phyloP scores from a whole-genome alignment of 2,797 vertebrate genomes.

The Champsocephalus esox region DNA sequence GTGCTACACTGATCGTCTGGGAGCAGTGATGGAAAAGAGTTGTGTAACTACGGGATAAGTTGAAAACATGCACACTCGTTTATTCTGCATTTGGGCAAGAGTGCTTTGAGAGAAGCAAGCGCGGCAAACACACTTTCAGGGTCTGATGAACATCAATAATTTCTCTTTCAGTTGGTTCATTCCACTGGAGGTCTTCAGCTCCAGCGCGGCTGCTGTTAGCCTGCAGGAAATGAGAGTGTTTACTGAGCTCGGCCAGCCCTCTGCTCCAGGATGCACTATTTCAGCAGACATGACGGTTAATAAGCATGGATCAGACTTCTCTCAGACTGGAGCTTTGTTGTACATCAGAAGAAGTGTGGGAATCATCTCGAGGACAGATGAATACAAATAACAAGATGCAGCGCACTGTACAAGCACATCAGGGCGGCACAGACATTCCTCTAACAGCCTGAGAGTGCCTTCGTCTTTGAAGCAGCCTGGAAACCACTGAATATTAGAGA shows the following conservation, averaged over 20 bases:
- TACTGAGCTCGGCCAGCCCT: slow-evolving; percentile 55
- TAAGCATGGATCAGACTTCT: slow-evolving; percentile 38
- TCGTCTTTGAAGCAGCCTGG: slow-evolving; percentile 16
- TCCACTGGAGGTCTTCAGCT: slow-evolving; percentile 68
- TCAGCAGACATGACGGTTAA: slow-evolving; percentile 51
- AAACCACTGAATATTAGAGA: slow-evolving; percentile 12
- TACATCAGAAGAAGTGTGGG: neutral
- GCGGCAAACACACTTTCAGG: slow-evolving; percentile 76
- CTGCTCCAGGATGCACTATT: slow-evolving; percentile 54
- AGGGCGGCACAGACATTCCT: neutral
- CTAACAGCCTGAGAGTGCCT: slow-evolving; percentile 11
- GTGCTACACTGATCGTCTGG: slow-evolving; percentile 2
- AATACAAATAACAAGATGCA: neutral
- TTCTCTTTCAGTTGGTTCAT: slow-evolving; percentile 77
- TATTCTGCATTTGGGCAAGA: slow-evolving; percentile 44
- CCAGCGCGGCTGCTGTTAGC: slow-evolving; percentile 63
- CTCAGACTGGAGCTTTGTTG: slow-evolving; percentile 11
- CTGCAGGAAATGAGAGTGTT: slow-evolving; percentile 73
- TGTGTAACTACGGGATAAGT: neutral
- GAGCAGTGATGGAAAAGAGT: slow-evolving; percentile 26
- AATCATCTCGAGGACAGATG: neutral
- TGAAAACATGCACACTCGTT: slow-evolving; percentile 8
- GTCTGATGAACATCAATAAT: slow-evolving; percentile 79
- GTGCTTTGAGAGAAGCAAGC: slow-evolving; percentile 49
- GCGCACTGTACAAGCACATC: neutral